Conservation (phyloP, 2,888 invertebrate genomes). For the Oligia fasciuncula region DNA sequence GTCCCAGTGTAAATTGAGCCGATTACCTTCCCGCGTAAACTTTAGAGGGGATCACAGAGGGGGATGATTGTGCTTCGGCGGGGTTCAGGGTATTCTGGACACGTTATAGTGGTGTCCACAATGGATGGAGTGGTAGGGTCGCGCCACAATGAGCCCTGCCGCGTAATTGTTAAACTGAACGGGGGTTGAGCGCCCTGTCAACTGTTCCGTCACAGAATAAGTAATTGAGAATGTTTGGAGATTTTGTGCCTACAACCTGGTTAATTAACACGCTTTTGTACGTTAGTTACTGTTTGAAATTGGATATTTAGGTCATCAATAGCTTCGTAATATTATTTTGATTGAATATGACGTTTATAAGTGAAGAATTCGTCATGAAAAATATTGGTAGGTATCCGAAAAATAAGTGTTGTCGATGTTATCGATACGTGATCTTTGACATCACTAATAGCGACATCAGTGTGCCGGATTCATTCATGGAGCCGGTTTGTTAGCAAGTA, state of each 20-base stretch:
- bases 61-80: slow-evolving; percentile 64
- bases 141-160: slow-evolving; percentile 87
- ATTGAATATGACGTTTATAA: background rate
- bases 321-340: background rate
- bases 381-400: background rate
- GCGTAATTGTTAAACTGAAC: slow-evolving; percentile 89
- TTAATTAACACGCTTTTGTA: slow-evolving; percentile 59
- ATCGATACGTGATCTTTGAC: slow-evolving; percentile 69
- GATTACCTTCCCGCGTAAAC: slow-evolving; percentile 63
- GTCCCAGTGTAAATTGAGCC: slow-evolving; percentile 77
- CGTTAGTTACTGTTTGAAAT: slow-evolving; percentile 30
- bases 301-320: slow-evolving; percentile 6
- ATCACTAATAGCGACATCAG: slow-evolving; percentile 69
- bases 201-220: slow-evolving; percentile 85
- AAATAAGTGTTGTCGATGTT: slow-evolving; percentile 35
- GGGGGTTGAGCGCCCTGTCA: slow-evolving; percentile 89
- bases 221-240: slow-evolving; percentile 71
- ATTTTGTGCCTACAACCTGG: slow-evolving; percentile 66
- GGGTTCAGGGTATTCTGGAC: slow-evolving; percentile 74
- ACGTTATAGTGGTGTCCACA: slow-evolving; percentile 84
- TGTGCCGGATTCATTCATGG: slow-evolving; percentile 70
- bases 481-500: slow-evolving; percentile 67
- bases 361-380: background rate
- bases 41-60: slow-evolving; percentile 55
- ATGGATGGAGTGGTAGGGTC: slow-evolving; percentile 87